Evolutionary conservation across 2,797 vertebrate species (phyloP), one percentile per base, ranked within the genome.

Genomic region (Alfaro cultratus): DNA sequence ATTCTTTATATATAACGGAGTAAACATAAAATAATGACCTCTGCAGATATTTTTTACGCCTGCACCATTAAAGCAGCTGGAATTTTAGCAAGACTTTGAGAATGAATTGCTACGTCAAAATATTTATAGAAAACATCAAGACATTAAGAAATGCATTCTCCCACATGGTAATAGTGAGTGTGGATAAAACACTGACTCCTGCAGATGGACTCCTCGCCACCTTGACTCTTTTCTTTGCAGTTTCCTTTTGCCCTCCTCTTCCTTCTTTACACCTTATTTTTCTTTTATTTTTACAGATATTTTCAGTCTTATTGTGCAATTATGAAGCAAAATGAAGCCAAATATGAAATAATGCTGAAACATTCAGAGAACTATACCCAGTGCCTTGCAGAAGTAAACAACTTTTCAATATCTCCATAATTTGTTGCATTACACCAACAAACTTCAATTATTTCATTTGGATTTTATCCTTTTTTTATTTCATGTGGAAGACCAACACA

Each of bases 121-220:
- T 78, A 75, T 67, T 84, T 43, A 31, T n/a, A 73, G 46, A 85
- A 82, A 67, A 21, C 49, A 79, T 72, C 62, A 16, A 41, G 73
- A 75, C 49, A 79, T 72, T 68, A 16, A 41, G 71, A 75, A 39
- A 77, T 51, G 57, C 75, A 75, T 85, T 78, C 73, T 77, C 64
- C 80, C 51, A 60, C 13, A n/a, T 47, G 83, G 74, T 51, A 76
- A 67, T 26, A 45, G 68, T 23, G 76, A 75, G 57, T 70, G 51
- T 67, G 78, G 80, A 83, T 81, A 83, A 76, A 86, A 81, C 31
- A 76, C 55, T 74, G 73, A 76, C 79, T 86, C 85, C 90, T 89
- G 88, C 88, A 95, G 95, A 95, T 78, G 95, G 95, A 95, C 95
- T 95, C 95, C 95, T 97, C 88, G 3, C 43, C 81, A 74, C 90